A percentile compares a stretch with the other conserved stretches of the same genome.
Evolutionary conservation across 2,888 invertebrate genomes (phyloP).

Genomic region (Glyphotaelius pellucidus): DNA sequence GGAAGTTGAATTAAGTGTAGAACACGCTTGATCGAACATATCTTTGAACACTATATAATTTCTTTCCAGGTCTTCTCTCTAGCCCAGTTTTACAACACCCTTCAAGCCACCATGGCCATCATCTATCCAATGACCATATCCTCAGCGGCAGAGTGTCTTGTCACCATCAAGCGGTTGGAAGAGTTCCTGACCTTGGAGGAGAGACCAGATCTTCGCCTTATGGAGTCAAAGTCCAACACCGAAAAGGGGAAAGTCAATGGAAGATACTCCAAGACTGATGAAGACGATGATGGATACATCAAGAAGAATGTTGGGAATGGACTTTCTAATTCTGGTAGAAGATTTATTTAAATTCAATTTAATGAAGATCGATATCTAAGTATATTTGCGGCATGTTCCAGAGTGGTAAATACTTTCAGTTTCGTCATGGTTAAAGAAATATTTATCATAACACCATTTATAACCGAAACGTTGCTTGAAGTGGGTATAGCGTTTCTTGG

Average conservation of each 20-base stretch:
- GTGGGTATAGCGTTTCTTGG: too few relatives aligned
- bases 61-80: conserved; percentile 78
- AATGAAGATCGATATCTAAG: background rate
- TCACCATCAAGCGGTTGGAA: conserved; percentile 80
- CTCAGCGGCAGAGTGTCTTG: conserved; percentile 79
- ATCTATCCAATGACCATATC: conserved; percentile 80
- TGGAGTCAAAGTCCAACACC: background rate
- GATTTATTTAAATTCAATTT: background rate
- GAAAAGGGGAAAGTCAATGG: background rate
- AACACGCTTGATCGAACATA: too few relatives aligned
- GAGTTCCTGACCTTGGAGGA: conserved; percentile 74
- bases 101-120: conserved; percentile 80
- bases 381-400: too few relatives aligned
- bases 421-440: too few relatives aligned
- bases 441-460: too few relatives aligned
- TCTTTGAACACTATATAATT: background rate
- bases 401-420: too few relatives aligned
- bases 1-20: too few relatives aligned
- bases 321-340: conserved; percentile 34
- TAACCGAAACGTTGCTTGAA: too few relatives aligned
- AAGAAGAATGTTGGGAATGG: conserved; percentile 30
- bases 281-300: background rate
- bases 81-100: conserved; percentile 81
- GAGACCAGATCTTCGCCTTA: conserved; percentile 68
- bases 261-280: conserved; percentile 22